These are phyloP conservation scores for Nesometra sesokonis DNA, from an alignment of 35 echinoderm and acorn worm species.

Conservation along the genomic window DNA sequence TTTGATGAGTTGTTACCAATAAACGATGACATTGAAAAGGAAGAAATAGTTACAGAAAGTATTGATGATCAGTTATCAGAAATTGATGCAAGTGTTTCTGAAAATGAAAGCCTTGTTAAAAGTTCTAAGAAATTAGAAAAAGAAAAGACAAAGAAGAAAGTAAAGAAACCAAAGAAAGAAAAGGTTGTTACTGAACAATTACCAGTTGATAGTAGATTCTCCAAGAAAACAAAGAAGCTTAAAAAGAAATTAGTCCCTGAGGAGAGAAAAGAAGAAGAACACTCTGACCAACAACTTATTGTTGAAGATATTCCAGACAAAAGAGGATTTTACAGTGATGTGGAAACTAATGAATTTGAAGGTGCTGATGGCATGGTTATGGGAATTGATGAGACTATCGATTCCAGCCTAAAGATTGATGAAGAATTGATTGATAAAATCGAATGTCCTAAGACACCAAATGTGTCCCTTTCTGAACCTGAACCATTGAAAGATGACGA, in stretches of 20 bases:
- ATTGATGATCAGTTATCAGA: conserved; percentile 15
- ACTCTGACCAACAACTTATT: neutral
- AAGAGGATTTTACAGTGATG: neutral
- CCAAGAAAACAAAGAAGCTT: neutral
- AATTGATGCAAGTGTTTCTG: conserved; percentile 1
- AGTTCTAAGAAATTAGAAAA: neutral
- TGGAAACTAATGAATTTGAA: neutral
- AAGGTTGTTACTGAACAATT: neutral
- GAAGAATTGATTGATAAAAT: neutral
- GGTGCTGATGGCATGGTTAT: neutral
- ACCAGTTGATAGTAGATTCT: neutral
- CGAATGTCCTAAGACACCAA: neutral
- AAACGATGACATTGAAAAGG: conserved; percentile 17
- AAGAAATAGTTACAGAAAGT: conserved; percentile 10
- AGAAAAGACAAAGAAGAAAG: neutral
- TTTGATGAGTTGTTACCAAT: neutral
- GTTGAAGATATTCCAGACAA: neutral
- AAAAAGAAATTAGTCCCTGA: neutral
- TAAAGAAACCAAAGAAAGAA: neutral
- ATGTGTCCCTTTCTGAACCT: neutral
- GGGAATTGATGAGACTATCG: neutral
- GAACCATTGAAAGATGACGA: neutral
- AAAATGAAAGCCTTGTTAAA: neutral
- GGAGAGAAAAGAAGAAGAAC: neutral
- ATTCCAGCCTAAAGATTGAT: neutral